phyloP scores from a whole-genome alignment of 2,113 vertebrate species.

The Pterocles orientalis region DNA sequence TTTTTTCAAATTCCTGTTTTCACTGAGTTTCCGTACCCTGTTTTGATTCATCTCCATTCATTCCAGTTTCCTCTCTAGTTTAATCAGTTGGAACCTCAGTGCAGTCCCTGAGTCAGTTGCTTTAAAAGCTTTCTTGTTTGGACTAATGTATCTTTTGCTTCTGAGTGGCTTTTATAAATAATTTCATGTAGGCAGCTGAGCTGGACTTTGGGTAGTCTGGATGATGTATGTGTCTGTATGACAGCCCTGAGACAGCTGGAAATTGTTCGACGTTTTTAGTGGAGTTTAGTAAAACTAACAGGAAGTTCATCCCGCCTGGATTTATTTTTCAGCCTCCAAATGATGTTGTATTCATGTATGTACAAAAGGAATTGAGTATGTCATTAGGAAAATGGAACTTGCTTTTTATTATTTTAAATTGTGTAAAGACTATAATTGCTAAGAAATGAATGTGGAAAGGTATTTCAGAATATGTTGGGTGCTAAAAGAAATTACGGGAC shows the following conservation, averaged over 20 bases:
- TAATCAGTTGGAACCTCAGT: not conserved
- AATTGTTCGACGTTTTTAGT: not conserved
- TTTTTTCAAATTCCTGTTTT: not conserved
- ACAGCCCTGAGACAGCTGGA: constrained; percentile 7
- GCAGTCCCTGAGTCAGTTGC: not conserved
- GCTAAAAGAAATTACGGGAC: constrained; percentile 19
- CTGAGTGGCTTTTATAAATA: constrained; percentile 30
- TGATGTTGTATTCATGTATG: constrained; percentile 59
- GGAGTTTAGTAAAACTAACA: constrained; percentile 32
- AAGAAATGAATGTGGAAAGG: constrained; percentile 64
- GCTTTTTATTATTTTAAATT: constrained; percentile 77
- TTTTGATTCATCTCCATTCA: not conserved
- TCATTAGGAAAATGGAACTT: constrained; percentile 75
- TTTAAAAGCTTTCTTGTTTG: constrained; percentile 27
- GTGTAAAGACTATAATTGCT: constrained; percentile 73
- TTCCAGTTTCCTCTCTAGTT: not conserved
- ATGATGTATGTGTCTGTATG: not conserved
- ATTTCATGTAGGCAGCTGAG: not conserved
- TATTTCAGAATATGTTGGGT: constrained; percentile 57
- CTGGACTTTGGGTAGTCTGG: constrained; percentile 6
- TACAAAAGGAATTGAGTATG: constrained; percentile 64
- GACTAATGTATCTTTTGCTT: not conserved
- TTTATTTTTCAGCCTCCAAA: constrained; percentile 74
- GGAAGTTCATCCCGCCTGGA: constrained; percentile 29
- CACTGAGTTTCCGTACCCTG: not conserved